These are phyloP conservation scores for Marronus borbonicus DNA, from an alignment of 2,888 invertebrate species.

Conservation along the genomic window DNA sequence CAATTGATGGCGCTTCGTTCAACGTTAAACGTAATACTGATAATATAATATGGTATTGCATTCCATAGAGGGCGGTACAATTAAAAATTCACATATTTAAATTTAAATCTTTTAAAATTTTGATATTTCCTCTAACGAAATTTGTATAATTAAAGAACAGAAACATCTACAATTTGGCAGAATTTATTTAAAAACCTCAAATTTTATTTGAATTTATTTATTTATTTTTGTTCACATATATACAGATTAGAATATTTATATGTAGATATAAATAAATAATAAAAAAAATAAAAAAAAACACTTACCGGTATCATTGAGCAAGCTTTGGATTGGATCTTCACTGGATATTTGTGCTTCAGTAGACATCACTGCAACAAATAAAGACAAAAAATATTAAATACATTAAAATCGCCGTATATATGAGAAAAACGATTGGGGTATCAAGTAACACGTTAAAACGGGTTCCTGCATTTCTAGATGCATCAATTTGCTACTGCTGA, in stretches of 20 bases:
- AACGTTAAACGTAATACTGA: too few species aligned
- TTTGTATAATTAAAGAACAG: too few species aligned
- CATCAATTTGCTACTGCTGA: neutral
- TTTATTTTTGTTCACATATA: too few species aligned
- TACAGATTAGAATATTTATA: too few species aligned
- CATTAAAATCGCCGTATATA: neutral
- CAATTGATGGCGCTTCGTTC: too few species aligned
- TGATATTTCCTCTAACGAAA: neutral
- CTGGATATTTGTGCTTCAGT: slow-evolving; percentile 77
- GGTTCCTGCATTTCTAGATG: neutral
- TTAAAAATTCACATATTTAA: too few species aligned
- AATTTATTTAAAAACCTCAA: too few species aligned
- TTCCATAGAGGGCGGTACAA: too few species aligned
- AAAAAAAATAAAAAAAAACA: slow-evolving; percentile 22
- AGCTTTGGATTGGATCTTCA: slow-evolving; percentile 75
- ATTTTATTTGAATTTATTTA: too few species aligned
- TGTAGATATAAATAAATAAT: neutral
- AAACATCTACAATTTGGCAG: too few species aligned
- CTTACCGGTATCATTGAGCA: slow-evolving; percentile 78
- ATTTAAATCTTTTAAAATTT: too few species aligned
- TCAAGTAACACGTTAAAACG: neutral
- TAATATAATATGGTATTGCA: too few species aligned
- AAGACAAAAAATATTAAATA: neutral
- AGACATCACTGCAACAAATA: slow-evolving; percentile 73
- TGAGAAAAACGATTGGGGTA: neutral